A percentile compares a stretch with the other conserved stretches of the same genome.
Evolutionary conservation across 2,888 invertebrate genomes (phyloP).

Genomic region (Tenthredo notha): DNA sequence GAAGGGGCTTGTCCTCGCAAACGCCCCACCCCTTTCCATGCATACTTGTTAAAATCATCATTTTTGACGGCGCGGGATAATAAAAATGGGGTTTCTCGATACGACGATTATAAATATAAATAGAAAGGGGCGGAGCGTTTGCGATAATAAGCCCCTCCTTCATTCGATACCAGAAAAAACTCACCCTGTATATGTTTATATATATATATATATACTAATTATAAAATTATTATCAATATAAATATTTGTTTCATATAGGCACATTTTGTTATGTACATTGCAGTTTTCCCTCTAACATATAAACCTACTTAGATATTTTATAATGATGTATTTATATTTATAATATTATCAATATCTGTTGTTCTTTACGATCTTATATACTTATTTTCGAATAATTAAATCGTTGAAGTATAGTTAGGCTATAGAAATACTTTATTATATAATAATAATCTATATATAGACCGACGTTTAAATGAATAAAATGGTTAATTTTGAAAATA

Average conservation of each 20-base stretch:
- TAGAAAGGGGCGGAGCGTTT: no score
- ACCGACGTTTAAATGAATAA: background rate
- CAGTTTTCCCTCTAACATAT: slow-evolving; percentile 59
- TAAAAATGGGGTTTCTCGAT: no score
- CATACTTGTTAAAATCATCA: no score
- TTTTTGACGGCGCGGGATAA: no score
- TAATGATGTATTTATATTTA: slow-evolving; percentile 46
- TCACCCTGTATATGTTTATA: background rate
- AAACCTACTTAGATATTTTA: slow-evolving; percentile 38
- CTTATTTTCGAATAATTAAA: background rate
- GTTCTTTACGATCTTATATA: background rate
- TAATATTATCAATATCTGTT: slow-evolving; percentile 13
- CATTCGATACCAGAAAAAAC: no score
- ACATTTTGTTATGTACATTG: slow-evolving; percentile 70
- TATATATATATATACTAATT: slow-evolving; percentile 64
- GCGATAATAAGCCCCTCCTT: no score
- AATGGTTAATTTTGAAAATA: background rate
- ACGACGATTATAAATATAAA: no score
- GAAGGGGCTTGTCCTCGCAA: no score
- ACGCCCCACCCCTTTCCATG: no score
- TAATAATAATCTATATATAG: background rate
- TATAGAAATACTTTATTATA: background rate
- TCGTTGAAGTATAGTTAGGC: background rate
- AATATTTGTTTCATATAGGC: slow-evolving; percentile 70
- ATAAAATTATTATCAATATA: slow-evolving; percentile 72